Evolutionary conservation across 1,140 invertebrate genomes (phyloP), one percentile per base, ranked within the genome.

Genomic region (Lasioglossum albipes): DNA sequence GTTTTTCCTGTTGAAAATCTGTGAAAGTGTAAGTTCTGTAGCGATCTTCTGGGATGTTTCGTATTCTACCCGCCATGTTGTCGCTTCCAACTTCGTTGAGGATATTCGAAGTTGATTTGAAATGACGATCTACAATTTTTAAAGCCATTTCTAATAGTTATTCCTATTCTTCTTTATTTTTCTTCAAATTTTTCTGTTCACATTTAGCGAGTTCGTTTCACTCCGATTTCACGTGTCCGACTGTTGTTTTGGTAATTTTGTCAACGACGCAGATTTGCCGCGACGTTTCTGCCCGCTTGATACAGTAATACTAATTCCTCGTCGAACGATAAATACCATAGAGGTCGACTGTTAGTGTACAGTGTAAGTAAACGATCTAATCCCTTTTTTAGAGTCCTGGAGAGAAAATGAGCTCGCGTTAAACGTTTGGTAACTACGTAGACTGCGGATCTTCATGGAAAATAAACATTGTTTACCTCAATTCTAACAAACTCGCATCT

Each of bases 31-130:
- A 72, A 0, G 59, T 72, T 12, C 20, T 71, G 20, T 52, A 78
- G 18, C 62, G 49, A 7, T 78, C 54, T 6, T 65, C 20, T 4
- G 16, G 41, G 52, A 64, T 27, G 2, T 62, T 20, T 12, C 7
- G 54, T 7, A 16, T 3, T 0, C 6, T 18, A 0, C 20, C 13
- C 42, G 7, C 7, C 42, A 45, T 45, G 3, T 72, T 9, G 10
- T 27, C 10, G 7, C 16, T 27, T 20, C 2, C 12, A 2, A 6
- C 9, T 27, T 22, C 27, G 12, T 70, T 59, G 3, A 31, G 22
- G 70, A 71, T 72, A 9, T 78, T 16, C 18, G 61, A 72, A n/a
- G 59, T 54, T 7, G 76, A 54, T 16, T 64, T 78, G 5, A 49
- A 78, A 72, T 52, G 65, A 45, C 7, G 6, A 6, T 12, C 27